A percentile compares a stretch with the other conserved stretches of the same genome.
These are phyloP conservation scores for Amphipoea lucens DNA, from an alignment of 2,888 invertebrate species.

Conservation along the genomic window DNA sequence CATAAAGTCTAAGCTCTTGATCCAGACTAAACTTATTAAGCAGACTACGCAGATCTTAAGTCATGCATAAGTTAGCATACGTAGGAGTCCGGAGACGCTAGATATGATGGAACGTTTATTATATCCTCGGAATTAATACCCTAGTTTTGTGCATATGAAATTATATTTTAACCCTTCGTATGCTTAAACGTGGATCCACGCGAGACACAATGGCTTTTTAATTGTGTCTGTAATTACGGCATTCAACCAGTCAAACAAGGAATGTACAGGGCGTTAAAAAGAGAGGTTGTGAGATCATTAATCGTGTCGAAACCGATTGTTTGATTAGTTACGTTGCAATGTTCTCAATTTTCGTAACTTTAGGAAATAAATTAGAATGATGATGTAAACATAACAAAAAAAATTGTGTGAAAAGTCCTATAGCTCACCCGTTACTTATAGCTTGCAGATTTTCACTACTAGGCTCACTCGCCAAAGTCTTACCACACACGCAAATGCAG, in stretches of 20 bases:
- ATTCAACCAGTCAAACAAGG: too few species aligned
- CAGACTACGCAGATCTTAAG: constrained; percentile 47
- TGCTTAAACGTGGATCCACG: too few species aligned
- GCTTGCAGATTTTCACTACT: not conserved
- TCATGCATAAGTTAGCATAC: constrained; percentile 38
- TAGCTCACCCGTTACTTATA: not conserved
- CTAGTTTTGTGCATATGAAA: constrained; percentile 13
- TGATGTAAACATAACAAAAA: too few species aligned
- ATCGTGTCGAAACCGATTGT: not conserved
- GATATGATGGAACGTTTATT: constrained; percentile 31
- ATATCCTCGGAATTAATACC: constrained; percentile 13
- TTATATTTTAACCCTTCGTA: constrained; percentile 6
- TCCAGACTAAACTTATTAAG: constrained; percentile 51
- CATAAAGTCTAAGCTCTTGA: constrained; percentile 41
- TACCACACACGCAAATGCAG: too few species aligned
- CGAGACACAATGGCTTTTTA: too few species aligned
- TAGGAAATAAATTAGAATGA: not conserved
- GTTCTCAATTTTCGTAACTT: not conserved
- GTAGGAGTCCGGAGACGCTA: constrained; percentile 19
- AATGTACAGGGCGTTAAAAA: not conserved
- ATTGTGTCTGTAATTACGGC: too few species aligned
- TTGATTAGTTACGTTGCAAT: not conserved
- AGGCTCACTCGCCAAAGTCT: too few species aligned
- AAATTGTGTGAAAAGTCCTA: not conserved
- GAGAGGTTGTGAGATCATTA: not conserved